A percentile compares a stretch with the other conserved stretches of the same genome.
phyloP scores from a whole-genome alignment of 2,888 invertebrate genomes.

The Eretmocerus hayati region DNA sequence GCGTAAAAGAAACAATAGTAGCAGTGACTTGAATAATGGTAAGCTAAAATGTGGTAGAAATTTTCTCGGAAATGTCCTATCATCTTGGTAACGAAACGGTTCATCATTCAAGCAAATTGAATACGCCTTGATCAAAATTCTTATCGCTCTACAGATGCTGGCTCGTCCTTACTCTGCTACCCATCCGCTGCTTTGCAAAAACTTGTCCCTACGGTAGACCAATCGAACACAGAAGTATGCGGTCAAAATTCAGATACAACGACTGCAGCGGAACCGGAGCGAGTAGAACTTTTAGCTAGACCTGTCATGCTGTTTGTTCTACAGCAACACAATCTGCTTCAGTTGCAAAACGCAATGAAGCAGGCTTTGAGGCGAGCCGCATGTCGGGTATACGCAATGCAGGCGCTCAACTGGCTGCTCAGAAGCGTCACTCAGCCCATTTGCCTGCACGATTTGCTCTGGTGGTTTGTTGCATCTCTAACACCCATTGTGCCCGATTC shows the following conservation, averaged over 20 bases:
- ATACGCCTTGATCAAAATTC: too few species aligned
- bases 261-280: conserved; percentile 48
- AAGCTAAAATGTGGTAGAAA: too few species aligned
- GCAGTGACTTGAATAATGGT: conserved; percentile 56
- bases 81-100: too few species aligned
- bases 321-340: conserved; percentile 77
- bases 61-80: too few species aligned
- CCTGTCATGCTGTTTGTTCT: conserved; percentile 85
- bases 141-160: conserved; percentile 55
- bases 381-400: conserved; percentile 80
- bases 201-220: conserved; percentile 62
- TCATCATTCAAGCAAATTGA: background rate
- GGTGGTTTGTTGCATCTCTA: conserved; percentile 91
- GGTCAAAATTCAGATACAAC: conserved; percentile 13
- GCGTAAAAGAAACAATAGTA: conserved; percentile 64
- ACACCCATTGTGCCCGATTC: conserved; percentile 52
- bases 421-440: conserved; percentile 85
- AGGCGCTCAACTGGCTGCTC: conserved; percentile 92
- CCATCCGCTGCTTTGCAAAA: conserved; percentile 83
- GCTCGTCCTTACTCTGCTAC: conserved; percentile 76
- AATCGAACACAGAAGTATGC: conserved; percentile 49
- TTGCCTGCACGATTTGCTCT: conserved; percentile 88
- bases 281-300: conserved; percentile 60
- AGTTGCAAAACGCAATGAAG: conserved; percentile 78
- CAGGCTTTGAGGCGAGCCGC: conserved; percentile 76